A percentile compares a stretch with the other conserved stretches of the same genome.
These are phyloP conservation scores for Microdon myrmicae DNA, from an alignment of 2,888 invertebrate genomes.

Conservation along the genomic window DNA sequence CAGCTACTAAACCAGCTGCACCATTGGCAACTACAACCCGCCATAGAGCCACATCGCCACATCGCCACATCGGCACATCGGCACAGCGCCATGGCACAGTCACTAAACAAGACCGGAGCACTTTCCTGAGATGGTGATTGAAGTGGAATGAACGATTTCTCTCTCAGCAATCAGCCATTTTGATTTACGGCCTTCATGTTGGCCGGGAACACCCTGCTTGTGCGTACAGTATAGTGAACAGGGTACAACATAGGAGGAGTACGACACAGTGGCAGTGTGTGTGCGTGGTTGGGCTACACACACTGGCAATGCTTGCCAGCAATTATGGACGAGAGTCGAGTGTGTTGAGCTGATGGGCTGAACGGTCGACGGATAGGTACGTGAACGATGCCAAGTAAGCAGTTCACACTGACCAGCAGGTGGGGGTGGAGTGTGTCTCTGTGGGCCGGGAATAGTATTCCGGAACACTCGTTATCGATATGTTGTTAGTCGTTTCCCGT, in stretches of 20 bases:
- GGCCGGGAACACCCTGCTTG: conserved; percentile 43
- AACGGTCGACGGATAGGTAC: conserved; percentile 28
- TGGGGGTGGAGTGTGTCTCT: too few species aligned
- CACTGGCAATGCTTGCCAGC: conserved; percentile 32
- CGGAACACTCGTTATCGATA: conserved; percentile 16
- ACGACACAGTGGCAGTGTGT: conserved; percentile 29
- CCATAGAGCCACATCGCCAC: too few species aligned
- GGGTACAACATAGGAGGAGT: conserved; percentile 15
- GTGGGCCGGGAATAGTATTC: too few species aligned
- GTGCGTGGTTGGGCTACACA: conserved; percentile 52
- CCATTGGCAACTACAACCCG: conserved; percentile 21
- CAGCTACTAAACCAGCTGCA: conserved; percentile 7
- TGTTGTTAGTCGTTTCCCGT: conserved; percentile 24
- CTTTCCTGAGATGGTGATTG: conserved; percentile 56
- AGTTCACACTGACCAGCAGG: too few species aligned
- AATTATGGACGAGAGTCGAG: conserved; percentile 33
- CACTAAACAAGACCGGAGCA: conserved; percentile 40
- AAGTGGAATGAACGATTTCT: conserved; percentile 58
- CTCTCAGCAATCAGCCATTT: conserved; percentile 65
- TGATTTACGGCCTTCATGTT: conserved; percentile 63
- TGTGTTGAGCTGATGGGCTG: conserved; percentile 23
- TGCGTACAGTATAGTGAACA: conserved; percentile 10
- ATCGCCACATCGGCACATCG: too few species aligned
- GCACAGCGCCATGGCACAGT: not conserved
- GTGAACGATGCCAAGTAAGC: conserved; percentile 24